Evolutionary conservation across 2,888 invertebrate species (phyloP).

Genomic region (Xylophagus ater): DNA sequence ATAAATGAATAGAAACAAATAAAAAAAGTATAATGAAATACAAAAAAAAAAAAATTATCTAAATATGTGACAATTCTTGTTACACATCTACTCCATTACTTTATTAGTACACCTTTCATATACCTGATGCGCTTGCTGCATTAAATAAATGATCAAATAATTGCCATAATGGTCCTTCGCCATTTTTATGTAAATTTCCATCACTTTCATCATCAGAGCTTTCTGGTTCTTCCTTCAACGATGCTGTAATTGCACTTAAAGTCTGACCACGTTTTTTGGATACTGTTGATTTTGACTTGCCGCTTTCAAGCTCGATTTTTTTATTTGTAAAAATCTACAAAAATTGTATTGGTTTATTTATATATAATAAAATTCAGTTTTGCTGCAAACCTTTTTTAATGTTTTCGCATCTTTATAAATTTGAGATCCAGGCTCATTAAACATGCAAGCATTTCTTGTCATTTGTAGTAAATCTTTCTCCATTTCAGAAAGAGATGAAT

Average conservation of each 20-base stretch:
- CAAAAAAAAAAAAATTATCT: not conserved
- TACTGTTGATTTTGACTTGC: constrained; percentile 50
- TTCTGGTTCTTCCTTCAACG: constrained; percentile 48
- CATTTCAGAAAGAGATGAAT: constrained; percentile 65
- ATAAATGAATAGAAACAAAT: not conserved
- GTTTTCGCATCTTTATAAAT: constrained; percentile 92
- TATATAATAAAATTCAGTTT: constrained; percentile 28
- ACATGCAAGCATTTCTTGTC: constrained; percentile 89
- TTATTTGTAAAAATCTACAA: constrained; percentile 50
- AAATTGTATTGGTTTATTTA: not conserved
- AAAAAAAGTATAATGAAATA: constrained; percentile 3
- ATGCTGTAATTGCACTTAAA: constrained; percentile 34
- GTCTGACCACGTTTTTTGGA: constrained; percentile 52
- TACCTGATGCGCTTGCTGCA: constrained; percentile 45
- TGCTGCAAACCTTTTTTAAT: constrained; percentile 56
- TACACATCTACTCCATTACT: too few species aligned
- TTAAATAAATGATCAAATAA: constrained; percentile 73
- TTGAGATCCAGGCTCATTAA: constrained; percentile 92
- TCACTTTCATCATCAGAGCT: constrained; percentile 54
- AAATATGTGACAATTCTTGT: not conserved
- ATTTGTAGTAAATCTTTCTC: constrained; percentile 83
- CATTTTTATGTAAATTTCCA: constrained; percentile 43
- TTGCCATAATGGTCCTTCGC: constrained; percentile 80
- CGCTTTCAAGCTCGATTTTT: constrained; percentile 62
- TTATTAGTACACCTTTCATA: too few species aligned